These are phyloP conservation scores for Eristalis arbustorum DNA, from an alignment of 2,888 invertebrate species.

Conservation along the genomic window DNA sequence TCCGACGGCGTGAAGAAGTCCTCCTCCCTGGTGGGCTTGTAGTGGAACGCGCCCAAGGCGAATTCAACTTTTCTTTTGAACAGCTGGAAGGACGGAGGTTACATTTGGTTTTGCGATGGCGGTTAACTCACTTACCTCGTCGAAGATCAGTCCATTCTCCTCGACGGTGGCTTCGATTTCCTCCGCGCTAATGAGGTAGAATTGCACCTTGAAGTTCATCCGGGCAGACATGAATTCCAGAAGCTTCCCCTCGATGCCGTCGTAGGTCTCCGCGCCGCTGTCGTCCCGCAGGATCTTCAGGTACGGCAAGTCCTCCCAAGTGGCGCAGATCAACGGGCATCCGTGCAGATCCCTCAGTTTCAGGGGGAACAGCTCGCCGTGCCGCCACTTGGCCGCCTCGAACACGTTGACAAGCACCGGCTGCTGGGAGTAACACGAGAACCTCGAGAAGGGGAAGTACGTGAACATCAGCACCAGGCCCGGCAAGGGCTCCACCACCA, in stretches of 20 bases:
- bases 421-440: constrained; percentile 70
- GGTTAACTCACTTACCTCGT: constrained; percentile 71
- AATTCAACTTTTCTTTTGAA: constrained; percentile 73
- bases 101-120: neutral
- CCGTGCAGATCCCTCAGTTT: constrained; percentile 73
- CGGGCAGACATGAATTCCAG: constrained; percentile 73
- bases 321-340: constrained; percentile 75
- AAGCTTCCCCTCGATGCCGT: constrained; percentile 74
- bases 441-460: constrained; percentile 73
- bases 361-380: constrained; percentile 63
- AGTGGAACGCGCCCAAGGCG: constrained; percentile 74
- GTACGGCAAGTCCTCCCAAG: constrained; percentile 76
- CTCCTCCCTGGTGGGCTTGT: constrained; percentile 65
- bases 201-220: constrained; percentile 74
- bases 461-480: constrained; percentile 72
- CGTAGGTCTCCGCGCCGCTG: neutral
- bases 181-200: constrained; percentile 72
- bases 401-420: constrained; percentile 73
- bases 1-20: constrained; percentile 73
- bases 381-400: constrained; percentile 64
- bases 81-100: constrained; percentile 71
- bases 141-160: constrained; percentile 72
- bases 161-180: constrained; percentile 72
- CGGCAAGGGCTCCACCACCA: constrained; percentile 70
- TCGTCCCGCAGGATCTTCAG: constrained; percentile 54